Evolutionary conservation across 1,140 invertebrate species (phyloP).

Genomic region (Trachelipus rathkii): DNA sequence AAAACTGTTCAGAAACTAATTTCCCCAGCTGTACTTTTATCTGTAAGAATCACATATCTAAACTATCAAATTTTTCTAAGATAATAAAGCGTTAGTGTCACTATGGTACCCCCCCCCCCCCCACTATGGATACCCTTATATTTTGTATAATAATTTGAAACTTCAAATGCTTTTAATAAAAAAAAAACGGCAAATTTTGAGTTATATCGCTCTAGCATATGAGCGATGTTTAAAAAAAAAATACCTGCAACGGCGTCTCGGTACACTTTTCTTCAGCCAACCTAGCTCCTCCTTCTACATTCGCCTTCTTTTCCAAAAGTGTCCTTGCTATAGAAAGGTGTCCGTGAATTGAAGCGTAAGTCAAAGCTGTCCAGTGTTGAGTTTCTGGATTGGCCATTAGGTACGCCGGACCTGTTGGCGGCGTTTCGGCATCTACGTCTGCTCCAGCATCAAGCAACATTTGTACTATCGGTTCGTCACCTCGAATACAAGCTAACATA

Average conservation of each 20-base stretch:
- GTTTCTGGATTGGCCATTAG: constrained; percentile 62
- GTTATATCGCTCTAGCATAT: too few species aligned
- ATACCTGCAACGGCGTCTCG: constrained; percentile 74
- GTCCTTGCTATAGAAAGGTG: constrained; percentile 57
- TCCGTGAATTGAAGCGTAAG: constrained; percentile 62
- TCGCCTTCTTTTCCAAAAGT: constrained; percentile 68
- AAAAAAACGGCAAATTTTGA: too few species aligned
- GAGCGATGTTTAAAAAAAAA: constrained; percentile 14
- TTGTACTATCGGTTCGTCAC: constrained; percentile 69
- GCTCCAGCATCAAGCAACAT: constrained; percentile 70
- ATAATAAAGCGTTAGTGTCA: too few species aligned
- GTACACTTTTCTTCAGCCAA: constrained; percentile 77
- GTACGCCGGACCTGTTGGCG: constrained; percentile 49
- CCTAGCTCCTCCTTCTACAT: constrained; percentile 76
- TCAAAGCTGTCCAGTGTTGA: constrained; percentile 72
- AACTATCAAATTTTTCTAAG: too few species aligned
- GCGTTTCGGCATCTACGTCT: constrained; percentile 68
- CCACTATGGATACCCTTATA: too few species aligned
- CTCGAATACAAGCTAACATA: constrained; percentile 73
- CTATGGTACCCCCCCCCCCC: too few species aligned
- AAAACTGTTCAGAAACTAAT: too few species aligned
- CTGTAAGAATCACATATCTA: too few species aligned
- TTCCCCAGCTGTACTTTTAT: too few species aligned
- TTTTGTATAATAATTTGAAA: too few species aligned
- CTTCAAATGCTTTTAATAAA: too few species aligned